These are phyloP conservation scores for Dendrocincla tyrannina DNA, from an alignment of 2,797 vertebrate species.

Conservation along the genomic window DNA sequence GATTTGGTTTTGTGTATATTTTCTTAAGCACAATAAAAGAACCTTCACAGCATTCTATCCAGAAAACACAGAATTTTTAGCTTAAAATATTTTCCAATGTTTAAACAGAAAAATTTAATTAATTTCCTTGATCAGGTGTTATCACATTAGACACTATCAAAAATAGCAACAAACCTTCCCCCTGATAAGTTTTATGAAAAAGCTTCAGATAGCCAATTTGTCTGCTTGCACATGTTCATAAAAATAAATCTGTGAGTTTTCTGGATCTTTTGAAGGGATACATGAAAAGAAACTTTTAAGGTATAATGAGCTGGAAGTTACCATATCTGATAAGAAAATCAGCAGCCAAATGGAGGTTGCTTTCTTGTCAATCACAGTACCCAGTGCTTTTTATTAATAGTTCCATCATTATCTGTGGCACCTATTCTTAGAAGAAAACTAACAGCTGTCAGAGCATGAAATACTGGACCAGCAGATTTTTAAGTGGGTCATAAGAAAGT, in stretches of 20 bases:
- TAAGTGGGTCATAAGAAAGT: not conserved
- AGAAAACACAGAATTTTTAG: not conserved
- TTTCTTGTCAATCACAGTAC: not conserved
- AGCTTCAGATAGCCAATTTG: not conserved
- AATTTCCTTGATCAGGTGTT: not conserved
- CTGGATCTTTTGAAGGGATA: not conserved
- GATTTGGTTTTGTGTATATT: not conserved
- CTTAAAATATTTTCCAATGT: not conserved
- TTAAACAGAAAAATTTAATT: not conserved
- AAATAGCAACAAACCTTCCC: not conserved
- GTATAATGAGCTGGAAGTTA: not conserved
- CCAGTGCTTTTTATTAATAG: not conserved
- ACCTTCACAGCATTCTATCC: not conserved
- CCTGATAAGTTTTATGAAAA: not conserved
- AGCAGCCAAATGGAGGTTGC: not conserved
- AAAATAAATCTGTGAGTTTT: not conserved
- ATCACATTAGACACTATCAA: not conserved
- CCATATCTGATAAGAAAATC: not conserved
- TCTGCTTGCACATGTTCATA: not conserved
- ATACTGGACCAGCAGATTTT: not conserved
- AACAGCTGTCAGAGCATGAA: not conserved
- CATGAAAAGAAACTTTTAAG: not conserved
- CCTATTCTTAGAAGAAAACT: not conserved
- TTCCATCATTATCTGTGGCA: not conserved
- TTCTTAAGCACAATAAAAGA: not conserved